Evolutionary conservation across 2,113 vertebrate species (phyloP).

Genomic region (Pterocles gutturalis): DNA sequence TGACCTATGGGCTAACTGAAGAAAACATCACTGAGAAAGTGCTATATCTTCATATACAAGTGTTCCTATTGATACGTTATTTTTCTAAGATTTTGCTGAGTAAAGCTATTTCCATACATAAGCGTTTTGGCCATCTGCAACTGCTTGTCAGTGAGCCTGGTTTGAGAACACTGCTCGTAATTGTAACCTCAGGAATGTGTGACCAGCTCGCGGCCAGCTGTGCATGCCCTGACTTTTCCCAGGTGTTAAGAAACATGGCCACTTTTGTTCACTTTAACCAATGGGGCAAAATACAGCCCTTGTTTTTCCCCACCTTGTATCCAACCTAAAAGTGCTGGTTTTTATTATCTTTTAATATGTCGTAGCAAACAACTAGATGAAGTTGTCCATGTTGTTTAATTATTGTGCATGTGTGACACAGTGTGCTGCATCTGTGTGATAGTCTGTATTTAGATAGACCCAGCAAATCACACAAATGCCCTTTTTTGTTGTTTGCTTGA

Average conservation of each 20-base stretch:
- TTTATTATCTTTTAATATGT: slow-evolving; percentile 10
- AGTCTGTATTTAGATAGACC: neutral
- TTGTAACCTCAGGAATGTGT: slow-evolving; percentile 89
- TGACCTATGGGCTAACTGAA: slow-evolving; percentile 44
- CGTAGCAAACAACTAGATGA: neutral
- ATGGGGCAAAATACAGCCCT: slow-evolving; percentile 61
- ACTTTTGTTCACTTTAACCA: slow-evolving; percentile 75
- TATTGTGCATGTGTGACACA: neutral
- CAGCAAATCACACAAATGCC: neutral
- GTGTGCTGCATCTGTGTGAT: neutral
- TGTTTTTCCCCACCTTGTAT: slow-evolving; percentile 45
- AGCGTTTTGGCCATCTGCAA: slow-evolving; percentile 84
- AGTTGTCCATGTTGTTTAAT: neutral
- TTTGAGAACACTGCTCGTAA: slow-evolving; percentile 86
- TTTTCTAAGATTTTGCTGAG: slow-evolving; percentile 80
- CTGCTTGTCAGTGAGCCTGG: slow-evolving; percentile 84
- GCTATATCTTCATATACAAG: slow-evolving; percentile 55
- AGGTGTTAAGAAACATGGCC: slow-evolving; percentile 82
- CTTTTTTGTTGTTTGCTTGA: neutral
- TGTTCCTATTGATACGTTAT: slow-evolving; percentile 70
- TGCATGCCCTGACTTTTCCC: slow-evolving; percentile 79
- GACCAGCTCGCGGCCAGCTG: slow-evolving; percentile 84
- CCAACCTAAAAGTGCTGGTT: neutral
- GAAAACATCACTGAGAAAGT: slow-evolving; percentile 56
- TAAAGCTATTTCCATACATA: slow-evolving; percentile 77